A percentile compares a stretch with the other conserved stretches of the same genome.
phyloP scores from a whole-genome alignment of 2,113 vertebrate genomes.

The Panthera leo region DNA sequence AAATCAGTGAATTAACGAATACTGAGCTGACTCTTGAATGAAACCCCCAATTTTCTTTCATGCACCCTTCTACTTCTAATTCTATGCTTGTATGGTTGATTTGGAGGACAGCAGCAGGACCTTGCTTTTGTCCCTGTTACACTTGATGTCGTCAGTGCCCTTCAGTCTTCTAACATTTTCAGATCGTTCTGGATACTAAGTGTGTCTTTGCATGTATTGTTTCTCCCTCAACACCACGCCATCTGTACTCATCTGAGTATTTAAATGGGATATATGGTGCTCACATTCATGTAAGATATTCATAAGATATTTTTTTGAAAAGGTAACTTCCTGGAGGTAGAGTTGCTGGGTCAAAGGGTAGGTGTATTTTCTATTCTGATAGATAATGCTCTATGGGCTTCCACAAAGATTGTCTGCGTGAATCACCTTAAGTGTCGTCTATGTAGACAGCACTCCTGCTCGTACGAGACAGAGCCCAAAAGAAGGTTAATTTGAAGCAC shows the following conservation, averaged over 20 bases:
- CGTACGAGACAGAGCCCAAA: not conserved
- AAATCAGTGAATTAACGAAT: not conserved
- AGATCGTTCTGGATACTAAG: not conserved
- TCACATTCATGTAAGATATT: conserved; percentile 46
- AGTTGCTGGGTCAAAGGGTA: not conserved
- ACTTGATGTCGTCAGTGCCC: not conserved
- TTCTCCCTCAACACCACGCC: not conserved
- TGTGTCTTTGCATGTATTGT: not conserved
- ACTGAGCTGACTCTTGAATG: not conserved
- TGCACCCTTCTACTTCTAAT: not conserved
- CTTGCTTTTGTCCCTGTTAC: not conserved
- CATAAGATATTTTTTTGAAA: not conserved
- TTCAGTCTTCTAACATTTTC: not conserved
- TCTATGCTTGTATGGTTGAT: not conserved
- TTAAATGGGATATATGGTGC: conserved; percentile 22
- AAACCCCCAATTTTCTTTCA: not conserved
- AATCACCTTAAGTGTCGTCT: not conserved
- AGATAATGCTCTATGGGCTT: not conserved
- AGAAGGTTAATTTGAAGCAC: not conserved
- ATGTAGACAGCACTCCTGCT: not conserved
- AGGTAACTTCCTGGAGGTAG: not conserved
- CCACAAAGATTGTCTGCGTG: not conserved
- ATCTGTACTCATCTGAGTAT: not conserved
- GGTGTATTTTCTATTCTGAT: not conserved
- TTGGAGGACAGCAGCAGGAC: not conserved